A percentile compares a stretch with the other conserved stretches of the same genome.
These are phyloP conservation scores for Lithophane ornitopus DNA, from an alignment of 2,888 invertebrate species.

Conservation along the genomic window DNA sequence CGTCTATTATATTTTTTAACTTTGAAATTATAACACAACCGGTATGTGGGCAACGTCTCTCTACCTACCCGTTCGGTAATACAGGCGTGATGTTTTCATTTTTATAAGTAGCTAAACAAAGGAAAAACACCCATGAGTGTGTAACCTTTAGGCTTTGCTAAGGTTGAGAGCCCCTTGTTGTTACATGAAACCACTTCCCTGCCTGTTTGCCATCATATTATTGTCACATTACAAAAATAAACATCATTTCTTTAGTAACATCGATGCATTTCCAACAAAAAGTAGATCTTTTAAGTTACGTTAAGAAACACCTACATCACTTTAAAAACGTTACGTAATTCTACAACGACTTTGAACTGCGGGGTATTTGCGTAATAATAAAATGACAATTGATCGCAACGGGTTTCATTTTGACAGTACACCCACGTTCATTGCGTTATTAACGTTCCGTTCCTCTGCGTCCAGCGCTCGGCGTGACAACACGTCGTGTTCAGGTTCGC, in stretches of 20 bases:
- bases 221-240: background rate
- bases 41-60: background rate
- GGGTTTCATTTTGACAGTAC: too few species aligned
- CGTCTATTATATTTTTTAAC: too few species aligned
- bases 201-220: background rate
- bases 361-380: too few species aligned
- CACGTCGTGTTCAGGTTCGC: too few species aligned
- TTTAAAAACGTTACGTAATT: too few species aligned
- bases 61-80: background rate
- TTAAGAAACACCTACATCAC: too few species aligned
- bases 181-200: background rate
- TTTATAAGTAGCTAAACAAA: conserved; percentile 5
- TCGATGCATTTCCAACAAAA: background rate
- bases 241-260: background rate
- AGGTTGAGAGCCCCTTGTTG: background rate
- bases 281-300: background rate
- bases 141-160: background rate
- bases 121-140: background rate
- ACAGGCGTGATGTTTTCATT: background rate
- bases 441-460: too few species aligned
- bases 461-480: too few species aligned
- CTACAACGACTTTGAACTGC: too few species aligned
- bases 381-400: too few species aligned
- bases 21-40: background rate
- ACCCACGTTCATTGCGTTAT: too few species aligned